These are phyloP conservation scores for Morpho deidamia DNA, from an alignment of 2,888 invertebrate genomes.

Conservation along the genomic window DNA sequence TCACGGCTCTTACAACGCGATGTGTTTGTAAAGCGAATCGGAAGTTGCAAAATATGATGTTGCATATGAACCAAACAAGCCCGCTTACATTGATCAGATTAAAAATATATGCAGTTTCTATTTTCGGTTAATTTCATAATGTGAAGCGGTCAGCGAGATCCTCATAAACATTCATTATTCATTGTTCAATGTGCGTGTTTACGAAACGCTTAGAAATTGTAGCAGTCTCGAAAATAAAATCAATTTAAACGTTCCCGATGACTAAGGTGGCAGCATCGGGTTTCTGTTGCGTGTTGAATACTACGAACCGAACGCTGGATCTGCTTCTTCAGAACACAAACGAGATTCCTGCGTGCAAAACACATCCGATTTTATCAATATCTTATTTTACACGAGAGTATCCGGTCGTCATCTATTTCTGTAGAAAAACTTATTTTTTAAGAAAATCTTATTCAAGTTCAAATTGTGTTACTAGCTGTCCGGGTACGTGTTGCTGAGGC, in stretches of 20 bases:
- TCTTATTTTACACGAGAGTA: too few species aligned
- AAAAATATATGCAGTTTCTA: not conserved
- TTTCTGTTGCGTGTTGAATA: not conserved
- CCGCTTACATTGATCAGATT: too few species aligned
- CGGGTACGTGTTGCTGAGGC: too few species aligned
- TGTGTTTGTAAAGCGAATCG: too few species aligned
- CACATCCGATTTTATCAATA: not conserved
- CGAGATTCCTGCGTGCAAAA: not conserved
- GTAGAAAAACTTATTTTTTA: too few species aligned
- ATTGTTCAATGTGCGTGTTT: not conserved
- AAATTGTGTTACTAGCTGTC: too few species aligned
- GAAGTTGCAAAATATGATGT: too few species aligned
- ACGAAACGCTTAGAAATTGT: slow-evolving; percentile 1
- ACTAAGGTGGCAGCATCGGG: not conserved
- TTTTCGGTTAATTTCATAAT: slow-evolving; percentile 3
- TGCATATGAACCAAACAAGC: too few species aligned
- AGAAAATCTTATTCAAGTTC: too few species aligned
- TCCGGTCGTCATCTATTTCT: too few species aligned
- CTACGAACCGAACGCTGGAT: not conserved
- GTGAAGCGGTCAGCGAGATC: not conserved
- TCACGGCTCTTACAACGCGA: too few species aligned
- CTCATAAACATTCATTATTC: not conserved
- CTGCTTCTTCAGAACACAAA: not conserved
- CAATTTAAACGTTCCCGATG: not conserved
- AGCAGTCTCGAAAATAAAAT: slow-evolving; percentile 2